Evolutionary conservation across 64 coral and sea anemone species (phyloP).

Genomic region (Platygyra sinensis): DNA sequence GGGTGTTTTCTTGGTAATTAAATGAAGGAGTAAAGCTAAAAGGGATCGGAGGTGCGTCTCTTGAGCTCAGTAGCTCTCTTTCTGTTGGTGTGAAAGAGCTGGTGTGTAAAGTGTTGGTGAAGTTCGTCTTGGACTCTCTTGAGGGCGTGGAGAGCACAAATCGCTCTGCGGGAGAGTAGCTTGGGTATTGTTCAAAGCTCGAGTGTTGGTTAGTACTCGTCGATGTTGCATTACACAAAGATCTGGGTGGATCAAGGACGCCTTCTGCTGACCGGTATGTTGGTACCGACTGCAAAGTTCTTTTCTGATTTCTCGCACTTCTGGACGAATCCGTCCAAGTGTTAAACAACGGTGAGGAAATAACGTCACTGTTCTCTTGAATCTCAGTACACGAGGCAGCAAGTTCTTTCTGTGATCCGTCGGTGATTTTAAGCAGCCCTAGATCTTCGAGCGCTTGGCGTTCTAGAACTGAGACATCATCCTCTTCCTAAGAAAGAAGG

Average conservation of each 20-base stretch:
- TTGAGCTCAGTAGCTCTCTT: neutral
- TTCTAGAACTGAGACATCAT: neutral
- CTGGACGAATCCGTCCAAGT: neutral
- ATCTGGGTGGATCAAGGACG: neutral
- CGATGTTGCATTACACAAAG: neutral
- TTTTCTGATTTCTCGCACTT: neutral
- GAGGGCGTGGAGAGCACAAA: neutral
- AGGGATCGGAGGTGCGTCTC: neutral
- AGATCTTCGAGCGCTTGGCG: constrained; percentile 32
- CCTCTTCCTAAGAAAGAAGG: constrained; percentile 5
- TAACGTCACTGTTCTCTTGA: neutral
- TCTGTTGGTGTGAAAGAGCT: no score
- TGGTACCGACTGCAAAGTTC: neutral
- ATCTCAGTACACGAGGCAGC: neutral
- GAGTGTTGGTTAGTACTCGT: neutral
- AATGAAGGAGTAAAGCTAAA: neutral
- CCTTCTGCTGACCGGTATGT: neutral
- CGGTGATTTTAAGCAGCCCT: neutral
- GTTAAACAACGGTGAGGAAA: neutral
- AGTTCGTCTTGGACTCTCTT: neutral
- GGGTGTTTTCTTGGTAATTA: neutral
- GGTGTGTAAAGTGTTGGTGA: neutral
- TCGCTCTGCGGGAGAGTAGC: neutral
- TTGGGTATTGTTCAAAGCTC: neutral
- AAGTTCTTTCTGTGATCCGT: neutral